A percentile compares a stretch with the other conserved stretches of the same genome.
Evolutionary conservation across 1,140 invertebrate genomes (phyloP).

Genomic region (Papilio glaucus): DNA sequence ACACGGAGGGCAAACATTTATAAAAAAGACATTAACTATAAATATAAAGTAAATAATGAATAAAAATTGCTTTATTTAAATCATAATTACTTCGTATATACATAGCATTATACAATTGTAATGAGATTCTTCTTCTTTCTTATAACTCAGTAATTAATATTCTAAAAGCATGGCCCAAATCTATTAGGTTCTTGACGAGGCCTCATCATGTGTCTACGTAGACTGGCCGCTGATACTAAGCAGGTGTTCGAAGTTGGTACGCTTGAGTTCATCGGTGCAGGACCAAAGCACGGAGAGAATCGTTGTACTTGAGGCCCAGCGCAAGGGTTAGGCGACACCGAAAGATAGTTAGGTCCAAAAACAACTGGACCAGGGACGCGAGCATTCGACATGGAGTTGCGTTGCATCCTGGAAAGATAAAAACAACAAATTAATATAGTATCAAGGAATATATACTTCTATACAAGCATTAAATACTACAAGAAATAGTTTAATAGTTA

Average conservation of each 20-base stretch:
- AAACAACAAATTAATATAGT: neutral
- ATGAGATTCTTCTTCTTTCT: conserved; percentile 5
- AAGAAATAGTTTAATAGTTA: too few relatives aligned
- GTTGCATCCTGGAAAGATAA: conserved; percentile 5
- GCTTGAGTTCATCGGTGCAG: neutral
- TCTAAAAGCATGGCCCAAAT: conserved; percentile 19
- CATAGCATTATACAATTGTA: neutral
- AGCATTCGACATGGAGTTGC: neutral
- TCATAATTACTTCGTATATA: neutral
- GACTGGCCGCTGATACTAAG: conserved; percentile 4
- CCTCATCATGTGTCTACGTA: conserved; percentile 1
- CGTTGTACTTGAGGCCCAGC: neutral
- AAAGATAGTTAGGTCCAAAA: neutral
- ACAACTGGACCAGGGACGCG: neutral
- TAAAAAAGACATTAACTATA: neutral
- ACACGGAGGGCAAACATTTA: too few relatives aligned
- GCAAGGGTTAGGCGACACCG: conserved; percentile 13
- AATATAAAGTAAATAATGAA: neutral
- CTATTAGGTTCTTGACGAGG: neutral
- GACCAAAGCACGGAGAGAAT: conserved; percentile 10
- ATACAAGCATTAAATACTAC: too few relatives aligned
- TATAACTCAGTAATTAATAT: neutral
- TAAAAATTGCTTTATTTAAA: neutral
- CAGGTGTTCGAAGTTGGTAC: neutral
- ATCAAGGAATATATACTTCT: too few relatives aligned